phyloP scores from a whole-genome alignment of 2,797 vertebrate species.

The Poecilia wingei region DNA sequence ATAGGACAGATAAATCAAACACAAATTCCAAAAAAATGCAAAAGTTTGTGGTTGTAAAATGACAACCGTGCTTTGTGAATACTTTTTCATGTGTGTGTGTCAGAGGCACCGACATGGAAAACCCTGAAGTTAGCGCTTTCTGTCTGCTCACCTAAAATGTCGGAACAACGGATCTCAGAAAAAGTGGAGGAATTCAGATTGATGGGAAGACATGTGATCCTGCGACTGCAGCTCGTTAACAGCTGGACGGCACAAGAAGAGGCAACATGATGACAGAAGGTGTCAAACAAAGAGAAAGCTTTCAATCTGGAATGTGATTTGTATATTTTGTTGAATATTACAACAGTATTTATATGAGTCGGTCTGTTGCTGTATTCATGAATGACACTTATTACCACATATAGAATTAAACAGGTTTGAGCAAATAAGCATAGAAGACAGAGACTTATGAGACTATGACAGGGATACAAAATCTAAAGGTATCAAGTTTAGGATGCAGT shows the following conservation, averaged over 20 bases:
- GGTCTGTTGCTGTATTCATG: conserved; percentile 49
- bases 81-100: conserved; percentile 19
- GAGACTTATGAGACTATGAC: conserved; percentile 43
- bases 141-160: conserved; percentile 43
- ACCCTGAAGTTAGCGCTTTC: conserved; percentile 54
- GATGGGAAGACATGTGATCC: conserved; percentile 14
- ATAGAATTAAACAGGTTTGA: conserved; percentile 44
- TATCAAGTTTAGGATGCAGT: not conserved
- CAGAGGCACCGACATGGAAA: conserved; percentile 32
- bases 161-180: conserved; percentile 38
- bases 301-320: conserved; percentile 41
- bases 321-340: conserved; percentile 50
- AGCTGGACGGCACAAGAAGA: conserved; percentile 7
- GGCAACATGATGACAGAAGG: conserved; percentile 5
- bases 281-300: conserved; percentile 44
- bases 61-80: not conserved
- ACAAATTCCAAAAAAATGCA: not conserved
- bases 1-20: not conserved
- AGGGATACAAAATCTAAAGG: not conserved
- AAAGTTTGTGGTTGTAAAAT: not conserved
- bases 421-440: conserved; percentile 21
- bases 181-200: conserved; percentile 21
- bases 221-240: conserved; percentile 19
- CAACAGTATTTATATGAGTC: conserved; percentile 43
- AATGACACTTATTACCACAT: conserved; percentile 57